Conservation (phyloP, 2,113 vertebrate species). For the Odontesthes bonariensis region DNA sequence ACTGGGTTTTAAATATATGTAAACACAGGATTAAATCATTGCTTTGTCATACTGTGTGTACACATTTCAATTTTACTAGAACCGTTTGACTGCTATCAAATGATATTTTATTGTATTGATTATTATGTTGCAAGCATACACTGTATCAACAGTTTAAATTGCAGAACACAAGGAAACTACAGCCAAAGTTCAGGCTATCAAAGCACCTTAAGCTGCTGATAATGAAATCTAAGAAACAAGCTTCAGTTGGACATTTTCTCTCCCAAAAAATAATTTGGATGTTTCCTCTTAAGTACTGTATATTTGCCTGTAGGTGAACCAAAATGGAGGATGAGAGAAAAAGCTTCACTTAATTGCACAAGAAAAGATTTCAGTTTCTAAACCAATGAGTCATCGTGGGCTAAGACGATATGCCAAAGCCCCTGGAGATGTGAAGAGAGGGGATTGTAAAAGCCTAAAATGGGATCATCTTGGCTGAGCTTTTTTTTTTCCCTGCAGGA, state of each 20-base stretch:
- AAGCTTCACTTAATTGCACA: conserved; percentile 85
- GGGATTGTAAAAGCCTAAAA: conserved; percentile 75
- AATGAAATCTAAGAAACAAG: background rate
- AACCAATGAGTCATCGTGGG: conserved; percentile 89
- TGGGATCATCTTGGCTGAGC: conserved; percentile 73
- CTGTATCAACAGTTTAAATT: conserved; percentile 1
- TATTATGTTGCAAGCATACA: background rate
- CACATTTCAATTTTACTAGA: background rate
- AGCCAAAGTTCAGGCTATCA: background rate
- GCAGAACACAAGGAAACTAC: background rate
- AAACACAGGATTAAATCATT: conserved; percentile 3
- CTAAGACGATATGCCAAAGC: conserved; percentile 45
- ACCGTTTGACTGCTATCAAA: background rate
- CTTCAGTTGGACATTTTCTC: conserved; percentile 7
- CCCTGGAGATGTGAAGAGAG: conserved; percentile 61
- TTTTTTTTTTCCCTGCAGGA: conserved; percentile 33
- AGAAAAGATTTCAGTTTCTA: conserved; percentile 80
- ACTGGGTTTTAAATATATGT: conserved; percentile 23
- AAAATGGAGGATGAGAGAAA: conserved; percentile 88
- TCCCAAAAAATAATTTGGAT: background rate
- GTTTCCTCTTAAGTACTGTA: conserved; percentile 26
- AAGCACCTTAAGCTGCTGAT: conserved; percentile 5
- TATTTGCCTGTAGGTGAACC: conserved; percentile 59
- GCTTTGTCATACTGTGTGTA: background rate
- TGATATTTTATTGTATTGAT: background rate